Evolutionary conservation across 2,888 invertebrate genomes (phyloP), one percentile per base, ranked within the genome.

Genomic region (Dryobotodes eremita): DNA sequence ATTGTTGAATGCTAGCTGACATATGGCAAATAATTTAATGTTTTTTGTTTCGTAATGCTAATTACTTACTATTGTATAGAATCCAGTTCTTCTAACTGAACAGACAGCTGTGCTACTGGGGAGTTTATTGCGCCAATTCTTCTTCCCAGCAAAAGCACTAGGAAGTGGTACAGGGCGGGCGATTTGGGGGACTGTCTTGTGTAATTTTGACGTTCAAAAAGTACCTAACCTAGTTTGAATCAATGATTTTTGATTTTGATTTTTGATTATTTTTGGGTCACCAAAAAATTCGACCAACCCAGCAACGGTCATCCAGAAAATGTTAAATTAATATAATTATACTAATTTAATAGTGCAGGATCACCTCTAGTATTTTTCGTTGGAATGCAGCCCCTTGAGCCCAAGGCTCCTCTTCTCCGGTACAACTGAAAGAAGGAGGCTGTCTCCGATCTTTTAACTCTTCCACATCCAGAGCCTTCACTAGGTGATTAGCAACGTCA

Each of bases 401-500:
- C 96, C 96, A 97, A 0, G 93, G 93, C 0, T 90, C 85, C 2
- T 83, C 85, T 13, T 92, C 91, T 23, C 89, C 79, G 4, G 91
- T 92, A 77, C 96, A 96, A 20, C 94, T 84, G 46, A 91, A 88
- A 31, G 79, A 83, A 26, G 90, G 86, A 50, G 92, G 93, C 70
- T 88, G 88, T 26, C 5, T 42, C 2, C 13, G 36, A 64, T 71
- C 71, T 7, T 89, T 84, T 20, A 83, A 65, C 17, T 82, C 79
- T 42, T 92, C 89, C 7, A 86, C 86, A 66, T 92, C 90, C 5
- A 95, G 83, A 10, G 96, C 92, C 83, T 93, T 92, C 7, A 94
- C 85, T 2, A 97, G 78, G 77, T 96, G 96, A 80, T 94, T 95
- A 42, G 95, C 93, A 78, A 96, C 92, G 77, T 97, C 97, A 77